Evolutionary conservation across 2,113 vertebrate genomes (phyloP), one percentile per base, ranked within the genome.

Genomic region (Halcyon malimbica): DNA sequence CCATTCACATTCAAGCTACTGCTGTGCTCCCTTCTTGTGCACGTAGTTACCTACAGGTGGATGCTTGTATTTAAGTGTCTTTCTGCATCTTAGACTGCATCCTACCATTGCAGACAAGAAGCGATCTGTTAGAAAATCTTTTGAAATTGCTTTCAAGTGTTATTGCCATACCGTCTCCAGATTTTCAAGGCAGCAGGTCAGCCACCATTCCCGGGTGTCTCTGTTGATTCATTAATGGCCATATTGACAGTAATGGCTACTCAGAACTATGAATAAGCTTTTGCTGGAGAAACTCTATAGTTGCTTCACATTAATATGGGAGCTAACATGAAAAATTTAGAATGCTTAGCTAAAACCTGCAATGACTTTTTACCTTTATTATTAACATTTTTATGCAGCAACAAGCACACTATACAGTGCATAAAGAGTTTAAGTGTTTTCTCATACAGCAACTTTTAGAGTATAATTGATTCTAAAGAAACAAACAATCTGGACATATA

Each of bases 381-480:
- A 85, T 92, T 79, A 67, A 56, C 48, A 79, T 81, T 93, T 94
- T 87, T 91, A 83, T 35, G 28, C 88, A 83, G 60, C 70, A 91
- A 91, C 73, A 95, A 93, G 70, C 83, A 81, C 25, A 48, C 67
- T 73, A 46, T 28, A 62, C 59, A 87, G 24, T 86, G 85, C 78
- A 80, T 68, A 51, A 95, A 96, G 84, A 86, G 84, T 95, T 96
- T 95, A 96, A 57, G 78, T 86, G 35, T 92, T 96, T 95, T 93
- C 83, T 96, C 93, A 63, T 59, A 70, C 41, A 97, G 37, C 48
- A 97, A 96, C 39, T 94, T 94, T 95, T 92, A 94, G 67, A 91
- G 59, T 76, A 89, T 95, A 97, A 97, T 93, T 97, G 94, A 97
- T 96, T 96, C 78, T 94, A 96, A 96, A 97, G 92, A 87, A 96